Evolutionary conservation across 2,113 vertebrate genomes (phyloP), one percentile per base, ranked within the genome.

Genomic region (Lates calcarifer): DNA sequence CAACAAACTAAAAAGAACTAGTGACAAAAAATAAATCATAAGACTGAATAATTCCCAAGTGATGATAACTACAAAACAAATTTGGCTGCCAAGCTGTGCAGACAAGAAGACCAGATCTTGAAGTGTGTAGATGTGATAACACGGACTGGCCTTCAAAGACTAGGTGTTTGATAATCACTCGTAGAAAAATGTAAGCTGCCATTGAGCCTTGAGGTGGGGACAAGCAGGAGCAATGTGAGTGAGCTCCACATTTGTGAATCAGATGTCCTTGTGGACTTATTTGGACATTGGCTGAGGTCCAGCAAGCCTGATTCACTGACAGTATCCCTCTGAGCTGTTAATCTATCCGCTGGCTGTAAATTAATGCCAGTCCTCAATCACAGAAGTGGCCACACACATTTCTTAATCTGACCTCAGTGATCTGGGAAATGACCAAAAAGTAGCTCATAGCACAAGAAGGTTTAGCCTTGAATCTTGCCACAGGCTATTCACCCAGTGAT

Each of bases 231-330:
- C 77, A 81, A 87, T 17, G 63, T 55, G 72, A 86, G 88, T 11
- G n/a, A 83, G 75, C 67, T 26, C 70, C 64, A 75, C 87, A 81
- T 91, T 91, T 90, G 76, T 92, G 85, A 92, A 93, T 91, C 86
- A 66, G 85, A 90, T 84, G 87, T 75, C 91, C 90, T 92, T 80
- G 89, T 85, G 89, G 90, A 91, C 91, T 91, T 93, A 94, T 94
- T 92, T 92, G 94, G 91, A 89, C 87, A 92, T 90, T 92, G 93
- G 93, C 92, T 39, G 74, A 20, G 1, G 2, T 90, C 90, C 93
- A 93, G 79, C 5, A 0, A 66, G 83, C 33, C 80, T 87, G 88
- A 91, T 90, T 80, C 87, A 89, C 87, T 66, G 70, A 80, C 76
- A 33, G 87, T 55, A 74, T 81, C 85, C 56, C 72, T 22, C 53